Conservation (phyloP, 2,888 invertebrate genomes). For the Metopia argyrocephala region DNA sequence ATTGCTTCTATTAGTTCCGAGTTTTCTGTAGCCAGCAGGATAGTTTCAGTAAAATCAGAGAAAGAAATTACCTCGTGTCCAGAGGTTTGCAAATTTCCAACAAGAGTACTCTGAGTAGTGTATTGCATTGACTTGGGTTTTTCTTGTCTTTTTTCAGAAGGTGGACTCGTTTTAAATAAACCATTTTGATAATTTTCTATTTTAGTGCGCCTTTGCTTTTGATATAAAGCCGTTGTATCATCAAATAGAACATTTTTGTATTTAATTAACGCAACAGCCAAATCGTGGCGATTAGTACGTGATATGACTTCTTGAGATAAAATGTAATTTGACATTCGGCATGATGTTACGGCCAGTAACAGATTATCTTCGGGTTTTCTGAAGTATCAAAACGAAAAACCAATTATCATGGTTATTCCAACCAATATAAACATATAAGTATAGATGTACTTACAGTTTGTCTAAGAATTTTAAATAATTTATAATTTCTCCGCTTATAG, state of each 20-base stretch:
- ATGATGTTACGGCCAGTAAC: constrained; percentile 74
- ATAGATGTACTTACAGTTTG: constrained; percentile 72
- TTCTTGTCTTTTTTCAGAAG: background rate
- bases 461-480: constrained; percentile 72
- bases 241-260: constrained; percentile 77
- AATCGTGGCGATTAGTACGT: constrained; percentile 70
- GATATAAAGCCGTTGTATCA: constrained; percentile 70
- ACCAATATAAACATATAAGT: background rate
- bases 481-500: constrained; percentile 75
- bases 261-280: constrained; percentile 73
- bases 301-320: constrained; percentile 72
- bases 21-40: constrained; percentile 74
- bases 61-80: constrained; percentile 71
- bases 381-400: background rate
- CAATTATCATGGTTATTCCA: background rate
- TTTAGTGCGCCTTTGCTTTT: constrained; percentile 60
- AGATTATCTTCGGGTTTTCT: constrained; percentile 73
- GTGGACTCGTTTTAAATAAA: constrained; percentile 24
- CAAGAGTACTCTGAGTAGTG: background rate
- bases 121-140: constrained; percentile 30
- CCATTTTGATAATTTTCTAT: constrained; percentile 21
- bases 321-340: constrained; percentile 76
- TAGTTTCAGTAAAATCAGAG: constrained; percentile 76
- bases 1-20: constrained; percentile 74
- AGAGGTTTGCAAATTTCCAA: background rate